A percentile compares a stretch with the other conserved stretches of the same genome.
These are phyloP conservation scores for Drosophila robusta DNA, from an alignment of 2,888 invertebrate species.

Conservation along the genomic window DNA sequence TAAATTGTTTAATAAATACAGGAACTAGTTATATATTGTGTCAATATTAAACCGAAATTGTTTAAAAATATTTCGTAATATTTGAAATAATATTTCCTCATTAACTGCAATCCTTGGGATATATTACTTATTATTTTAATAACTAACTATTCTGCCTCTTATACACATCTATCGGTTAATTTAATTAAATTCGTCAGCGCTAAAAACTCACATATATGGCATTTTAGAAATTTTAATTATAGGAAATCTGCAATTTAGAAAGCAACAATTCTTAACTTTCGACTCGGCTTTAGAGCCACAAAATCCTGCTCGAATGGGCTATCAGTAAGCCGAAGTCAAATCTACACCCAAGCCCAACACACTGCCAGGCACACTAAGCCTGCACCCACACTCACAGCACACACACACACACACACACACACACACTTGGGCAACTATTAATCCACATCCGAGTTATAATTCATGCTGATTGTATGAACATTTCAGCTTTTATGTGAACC, in stretches of 20 bases:
- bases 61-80: too few species aligned
- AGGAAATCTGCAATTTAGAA: slow-evolving; percentile 38
- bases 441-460: slow-evolving; percentile 81
- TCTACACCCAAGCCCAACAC: slow-evolving; percentile 21
- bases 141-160: too few species aligned
- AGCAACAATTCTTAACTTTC: slow-evolving; percentile 43
- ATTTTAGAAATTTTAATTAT: slow-evolving; percentile 46
- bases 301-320: slow-evolving; percentile 42
- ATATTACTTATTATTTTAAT: too few species aligned
- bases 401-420: slow-evolving; percentile 7
- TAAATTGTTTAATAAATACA: too few species aligned
- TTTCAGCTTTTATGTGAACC: slow-evolving; percentile 80
- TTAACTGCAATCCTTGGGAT: too few species aligned
- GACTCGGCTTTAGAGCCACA: slow-evolving; percentile 26
- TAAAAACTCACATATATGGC: slow-evolving; percentile 15
- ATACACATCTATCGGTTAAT: not conserved
- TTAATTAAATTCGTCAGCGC: slow-evolving; percentile 7
- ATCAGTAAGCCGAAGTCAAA: slow-evolving; percentile 43
- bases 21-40: too few species aligned
- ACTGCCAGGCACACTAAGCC: slow-evolving; percentile 1
- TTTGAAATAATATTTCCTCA: too few species aligned
- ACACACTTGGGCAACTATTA: slow-evolving; percentile 70
- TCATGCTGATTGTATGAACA: slow-evolving; percentile 81
- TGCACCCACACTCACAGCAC: slow-evolving; percentile 17
- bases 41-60: too few species aligned